These are phyloP conservation scores for Columba livia DNA, from an alignment of 2,113 vertebrate species.

Conservation along the genomic window DNA sequence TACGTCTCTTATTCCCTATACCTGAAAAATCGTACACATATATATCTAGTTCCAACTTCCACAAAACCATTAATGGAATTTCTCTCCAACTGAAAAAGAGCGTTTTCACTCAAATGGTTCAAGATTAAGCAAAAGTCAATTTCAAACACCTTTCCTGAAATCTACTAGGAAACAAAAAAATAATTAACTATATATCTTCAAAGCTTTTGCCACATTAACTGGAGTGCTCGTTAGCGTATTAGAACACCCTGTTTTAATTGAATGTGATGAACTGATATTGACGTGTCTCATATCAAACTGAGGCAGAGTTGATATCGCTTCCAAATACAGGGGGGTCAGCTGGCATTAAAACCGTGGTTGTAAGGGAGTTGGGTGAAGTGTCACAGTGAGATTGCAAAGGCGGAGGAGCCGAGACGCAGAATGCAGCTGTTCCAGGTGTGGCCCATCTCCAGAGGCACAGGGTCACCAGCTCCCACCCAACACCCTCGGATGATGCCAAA, in stretches of 20 bases:
- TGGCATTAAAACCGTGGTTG: not conserved
- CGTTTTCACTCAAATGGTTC: not conserved
- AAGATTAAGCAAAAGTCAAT: not conserved
- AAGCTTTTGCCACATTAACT: not conserved
- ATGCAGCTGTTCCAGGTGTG: not conserved
- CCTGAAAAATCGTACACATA: not conserved
- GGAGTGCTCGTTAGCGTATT: not conserved
- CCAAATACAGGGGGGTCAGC: not conserved
- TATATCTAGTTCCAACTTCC: not conserved
- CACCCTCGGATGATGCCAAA: too few species aligned
- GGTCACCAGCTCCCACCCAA: not conserved
- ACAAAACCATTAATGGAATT: not conserved
- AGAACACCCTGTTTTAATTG: not conserved
- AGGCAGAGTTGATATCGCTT: not conserved
- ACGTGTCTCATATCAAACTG: not conserved
- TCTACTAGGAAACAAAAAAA: not conserved
- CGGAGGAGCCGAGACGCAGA: not conserved
- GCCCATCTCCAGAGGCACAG: not conserved
- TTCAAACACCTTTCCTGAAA: not conserved
- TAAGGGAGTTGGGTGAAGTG: not conserved
- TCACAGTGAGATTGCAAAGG: not conserved
- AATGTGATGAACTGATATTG: not conserved
- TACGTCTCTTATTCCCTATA: rapidly evolving
- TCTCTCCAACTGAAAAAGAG: not conserved
- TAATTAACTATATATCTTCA: not conserved